These are phyloP conservation scores for Agrenia bidenticulata DNA, from an alignment of 2,888 invertebrate species.

Conservation along the genomic window DNA sequence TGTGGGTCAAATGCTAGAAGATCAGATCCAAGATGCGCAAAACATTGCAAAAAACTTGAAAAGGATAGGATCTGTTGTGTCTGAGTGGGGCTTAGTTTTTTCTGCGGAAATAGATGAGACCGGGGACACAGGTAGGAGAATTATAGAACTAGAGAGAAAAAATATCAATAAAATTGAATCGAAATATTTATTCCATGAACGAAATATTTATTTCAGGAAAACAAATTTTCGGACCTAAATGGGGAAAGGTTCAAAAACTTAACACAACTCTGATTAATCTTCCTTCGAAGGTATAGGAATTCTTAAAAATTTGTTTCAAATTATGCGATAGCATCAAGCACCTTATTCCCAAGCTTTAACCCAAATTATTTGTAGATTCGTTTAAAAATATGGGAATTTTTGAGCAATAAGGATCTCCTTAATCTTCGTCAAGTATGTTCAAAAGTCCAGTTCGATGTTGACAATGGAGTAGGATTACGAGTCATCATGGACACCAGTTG, in stretches of 20 bases:
- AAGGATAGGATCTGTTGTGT: constrained; percentile 21
- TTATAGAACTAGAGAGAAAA: no score
- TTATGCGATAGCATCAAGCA: neutral
- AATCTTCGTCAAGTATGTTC: constrained; percentile 27
- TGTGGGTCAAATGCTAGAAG: constrained; percentile 32
- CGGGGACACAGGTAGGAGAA: constrained; percentile 2
- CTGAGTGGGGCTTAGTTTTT: neutral
- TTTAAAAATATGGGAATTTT: constrained; percentile 21
- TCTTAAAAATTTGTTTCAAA: neutral
- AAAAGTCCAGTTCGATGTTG: neutral
- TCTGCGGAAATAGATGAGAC: neutral
- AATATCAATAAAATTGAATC: no score
- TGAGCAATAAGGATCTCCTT: constrained; percentile 24
- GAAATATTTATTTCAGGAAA: no score
- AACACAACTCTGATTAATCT: neutral
- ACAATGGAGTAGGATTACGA: neutral
- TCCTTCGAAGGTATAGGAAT: no score
- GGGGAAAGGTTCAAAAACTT: constrained; percentile 2
- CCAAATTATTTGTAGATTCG: constrained; percentile 24
- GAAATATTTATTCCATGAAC: no score
- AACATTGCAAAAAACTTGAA: constrained; percentile 23
- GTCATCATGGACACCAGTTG: constrained; percentile 1
- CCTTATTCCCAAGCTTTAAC: neutral
- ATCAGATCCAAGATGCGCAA: constrained; percentile 27
- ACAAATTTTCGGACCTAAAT: no score